Conservation (phyloP, 2,888 invertebrate species). For the Anarsia innoxiella region DNA sequence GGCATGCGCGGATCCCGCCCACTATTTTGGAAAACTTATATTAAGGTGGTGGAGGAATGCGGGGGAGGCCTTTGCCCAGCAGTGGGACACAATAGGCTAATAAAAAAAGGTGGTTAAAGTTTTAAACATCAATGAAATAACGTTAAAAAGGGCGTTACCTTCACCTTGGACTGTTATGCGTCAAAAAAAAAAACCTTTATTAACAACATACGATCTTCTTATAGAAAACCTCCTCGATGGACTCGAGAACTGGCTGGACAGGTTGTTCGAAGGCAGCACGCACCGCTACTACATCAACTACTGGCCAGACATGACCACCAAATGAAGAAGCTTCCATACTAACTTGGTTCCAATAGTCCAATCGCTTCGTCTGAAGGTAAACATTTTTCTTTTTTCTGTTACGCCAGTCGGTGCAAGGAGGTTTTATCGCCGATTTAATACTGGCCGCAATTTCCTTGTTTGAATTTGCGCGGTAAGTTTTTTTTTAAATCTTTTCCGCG, state of each 20-base stretch:
- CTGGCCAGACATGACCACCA: conserved; percentile 97
- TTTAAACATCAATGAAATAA: neutral
- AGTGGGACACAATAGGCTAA: too few relatives aligned
- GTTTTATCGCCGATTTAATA: too few relatives aligned
- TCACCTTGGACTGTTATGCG: too few relatives aligned
- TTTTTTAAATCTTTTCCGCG: too few relatives aligned
- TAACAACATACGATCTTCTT: too few relatives aligned
- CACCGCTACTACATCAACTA: conserved; percentile 97
- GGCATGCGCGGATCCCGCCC: too few relatives aligned
- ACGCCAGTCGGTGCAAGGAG: too few relatives aligned
- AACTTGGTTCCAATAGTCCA: neutral
- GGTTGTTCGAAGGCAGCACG: conserved; percentile 96
- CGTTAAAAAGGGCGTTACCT: neutral
- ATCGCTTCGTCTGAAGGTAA: neutral
- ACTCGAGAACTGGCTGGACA: conserved; percentile 96
- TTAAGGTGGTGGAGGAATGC: too few relatives aligned
- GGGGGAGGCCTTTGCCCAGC: too few relatives aligned
- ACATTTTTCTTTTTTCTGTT: neutral
- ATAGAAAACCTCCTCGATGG: conserved; percentile 91
- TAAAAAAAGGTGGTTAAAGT: neutral
- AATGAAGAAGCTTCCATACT: conserved; percentile 63
- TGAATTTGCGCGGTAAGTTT: too few relatives aligned
- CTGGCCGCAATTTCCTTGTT: too few relatives aligned
- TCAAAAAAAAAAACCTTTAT: neutral
- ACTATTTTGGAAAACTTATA: too few relatives aligned